phyloP scores from a whole-genome alignment of 2,113 vertebrate genomes.

The Psophia crepitans region DNA sequence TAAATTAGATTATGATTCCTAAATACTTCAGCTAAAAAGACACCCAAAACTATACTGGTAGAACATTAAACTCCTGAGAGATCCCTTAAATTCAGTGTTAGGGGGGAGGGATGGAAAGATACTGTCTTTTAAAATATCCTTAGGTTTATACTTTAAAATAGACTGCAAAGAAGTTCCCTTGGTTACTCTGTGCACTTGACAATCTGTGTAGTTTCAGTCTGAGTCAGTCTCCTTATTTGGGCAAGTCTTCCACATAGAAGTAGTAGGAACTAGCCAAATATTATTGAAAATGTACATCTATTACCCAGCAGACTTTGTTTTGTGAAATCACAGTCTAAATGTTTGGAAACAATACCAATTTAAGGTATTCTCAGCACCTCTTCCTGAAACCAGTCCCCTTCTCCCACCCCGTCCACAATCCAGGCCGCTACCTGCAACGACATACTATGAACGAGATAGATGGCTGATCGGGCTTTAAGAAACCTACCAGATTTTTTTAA shows the following conservation, averaged over 20 bases:
- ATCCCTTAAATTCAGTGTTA: neutral
- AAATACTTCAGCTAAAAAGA: neutral
- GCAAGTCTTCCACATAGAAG: conserved; percentile 34
- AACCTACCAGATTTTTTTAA: conserved; percentile 20
- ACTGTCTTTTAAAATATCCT: neutral
- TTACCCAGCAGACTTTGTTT: neutral
- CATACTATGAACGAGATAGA: neutral
- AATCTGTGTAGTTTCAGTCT: conserved; percentile 37
- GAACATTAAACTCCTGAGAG: neutral
- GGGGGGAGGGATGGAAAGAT: neutral
- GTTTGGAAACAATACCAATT: neutral
- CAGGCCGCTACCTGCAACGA: neutral
- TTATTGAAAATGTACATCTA: conserved; percentile 36
- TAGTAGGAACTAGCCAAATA: conserved; percentile 39
- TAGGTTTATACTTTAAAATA: conserved; percentile 28
- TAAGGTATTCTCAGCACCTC: neutral
- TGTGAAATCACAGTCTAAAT: neutral
- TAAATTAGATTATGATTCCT: neutral
- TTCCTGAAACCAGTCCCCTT: neutral
- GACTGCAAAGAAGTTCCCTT: conserved; percentile 20
- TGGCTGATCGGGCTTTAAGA: neutral
- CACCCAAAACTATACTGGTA: neutral
- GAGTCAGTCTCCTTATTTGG: conserved; percentile 55
- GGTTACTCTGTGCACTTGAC: conserved; percentile 17
- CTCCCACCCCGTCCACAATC: neutral